Evolutionary conservation across 2,113 vertebrate species (phyloP), one percentile per base, ranked within the genome.

Genomic region (Tachysurus vachellii): DNA sequence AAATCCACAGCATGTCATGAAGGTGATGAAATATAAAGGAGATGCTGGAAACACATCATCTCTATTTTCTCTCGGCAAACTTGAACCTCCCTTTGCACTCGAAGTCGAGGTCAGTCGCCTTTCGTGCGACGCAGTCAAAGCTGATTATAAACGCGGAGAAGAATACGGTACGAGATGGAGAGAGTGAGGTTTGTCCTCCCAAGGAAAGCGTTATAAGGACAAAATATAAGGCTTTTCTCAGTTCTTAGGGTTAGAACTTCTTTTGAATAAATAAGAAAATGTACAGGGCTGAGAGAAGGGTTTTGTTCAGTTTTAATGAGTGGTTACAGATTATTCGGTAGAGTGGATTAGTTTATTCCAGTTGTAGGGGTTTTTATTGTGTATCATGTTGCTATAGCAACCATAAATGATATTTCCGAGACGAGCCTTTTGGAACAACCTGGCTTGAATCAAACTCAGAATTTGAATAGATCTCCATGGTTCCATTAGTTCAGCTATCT

Each of bases 11-110:
- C 75, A 80, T 19, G 53, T 85, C 70, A 80, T 56, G 59, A 56
- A 68, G 61, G 47, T 86, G 76, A 86, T 80, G 76, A 57, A 86
- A 80, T 80, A 54, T 17, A 56, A 47, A 79, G 76, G 36, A 57
- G 47, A 56, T 17, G 9, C 64, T 80, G 75, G 76, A 80, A 86
- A 86, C 62, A 19, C 50, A 75, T 71, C 53, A 73, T 54, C 4
- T 53, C 47, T 75, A 17, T 17, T 28, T 82, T 71, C 54, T 80
- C 31, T 21, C 8, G 4, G 79, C 54, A 80, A 80, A 57, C 54
- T 42, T 59, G 79, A 59, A 59, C 79, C 79, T 80, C 79, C 54
- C 79, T 80, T 80, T 23, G 79, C 79, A 3, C 28, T 80, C 54
- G 21, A 9, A 36, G 10, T 23, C 59, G 79, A 80, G 79, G 75